Conservation (phyloP, 2,113 vertebrate genomes). For the Picathartes gymnocephalus region DNA sequence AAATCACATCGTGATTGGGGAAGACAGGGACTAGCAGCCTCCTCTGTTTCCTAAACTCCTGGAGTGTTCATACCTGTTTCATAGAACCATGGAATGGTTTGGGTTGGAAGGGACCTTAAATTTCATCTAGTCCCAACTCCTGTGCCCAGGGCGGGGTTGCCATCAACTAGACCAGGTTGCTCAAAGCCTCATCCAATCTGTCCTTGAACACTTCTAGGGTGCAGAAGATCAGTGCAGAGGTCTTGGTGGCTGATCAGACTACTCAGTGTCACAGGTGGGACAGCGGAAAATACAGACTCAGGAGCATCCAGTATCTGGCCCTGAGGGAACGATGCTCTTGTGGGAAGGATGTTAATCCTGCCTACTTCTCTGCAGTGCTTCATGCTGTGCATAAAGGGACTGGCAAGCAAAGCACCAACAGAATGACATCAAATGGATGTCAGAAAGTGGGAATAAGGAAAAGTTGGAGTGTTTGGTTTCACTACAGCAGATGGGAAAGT, state of each 20-base stretch:
- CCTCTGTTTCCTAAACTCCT: background rate
- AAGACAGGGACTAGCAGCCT: background rate
- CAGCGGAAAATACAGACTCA: background rate
- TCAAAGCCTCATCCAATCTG: background rate
- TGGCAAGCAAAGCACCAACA: background rate
- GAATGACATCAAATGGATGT: background rate
- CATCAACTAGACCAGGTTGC: background rate
- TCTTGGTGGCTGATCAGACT: background rate
- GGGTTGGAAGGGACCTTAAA: background rate
- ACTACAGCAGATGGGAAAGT: constrained; percentile 34
- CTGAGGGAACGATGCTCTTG: background rate
- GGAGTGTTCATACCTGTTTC: background rate
- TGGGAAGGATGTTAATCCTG: background rate
- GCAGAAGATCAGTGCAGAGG: background rate
- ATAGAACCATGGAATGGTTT: background rate
- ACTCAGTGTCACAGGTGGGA: background rate
- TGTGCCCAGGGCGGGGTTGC: background rate
- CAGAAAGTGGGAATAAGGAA: constrained; percentile 4
- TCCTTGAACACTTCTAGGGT: background rate
- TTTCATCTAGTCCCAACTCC: background rate
- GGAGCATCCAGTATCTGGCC: background rate
- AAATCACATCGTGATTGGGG: background rate
- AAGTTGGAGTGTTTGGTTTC: constrained; percentile 27
- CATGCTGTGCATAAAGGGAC: background rate
- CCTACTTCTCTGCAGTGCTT: background rate